These are phyloP conservation scores for Pseudotriccus pelzelni DNA, from an alignment of 2,797 vertebrate genomes.

Conservation along the genomic window DNA sequence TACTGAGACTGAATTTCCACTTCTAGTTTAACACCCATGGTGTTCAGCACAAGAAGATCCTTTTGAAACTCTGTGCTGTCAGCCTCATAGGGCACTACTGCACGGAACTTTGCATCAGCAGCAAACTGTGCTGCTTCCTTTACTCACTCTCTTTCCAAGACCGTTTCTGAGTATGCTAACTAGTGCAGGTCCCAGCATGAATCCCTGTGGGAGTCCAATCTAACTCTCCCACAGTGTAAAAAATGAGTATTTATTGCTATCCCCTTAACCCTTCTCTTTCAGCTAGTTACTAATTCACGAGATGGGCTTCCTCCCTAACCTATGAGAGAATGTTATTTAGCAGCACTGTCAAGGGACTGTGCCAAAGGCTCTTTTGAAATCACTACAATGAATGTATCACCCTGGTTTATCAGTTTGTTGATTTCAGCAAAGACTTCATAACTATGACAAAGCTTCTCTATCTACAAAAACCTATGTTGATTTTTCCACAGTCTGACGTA, in stretches of 20 bases:
- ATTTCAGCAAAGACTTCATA: background rate
- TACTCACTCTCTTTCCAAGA: background rate
- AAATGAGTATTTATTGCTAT: conserved; percentile 30
- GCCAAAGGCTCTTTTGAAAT: conserved; percentile 15
- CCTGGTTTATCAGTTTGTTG: conserved; percentile 7
- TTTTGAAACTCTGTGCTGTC: background rate
- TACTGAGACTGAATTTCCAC: background rate
- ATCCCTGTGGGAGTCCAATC: conserved; percentile 1
- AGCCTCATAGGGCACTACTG: background rate
- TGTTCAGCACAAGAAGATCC: background rate
- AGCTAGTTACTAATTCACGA: background rate
- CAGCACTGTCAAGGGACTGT: background rate
- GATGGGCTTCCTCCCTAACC: background rate
- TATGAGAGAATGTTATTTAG: background rate
- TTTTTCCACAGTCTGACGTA: conserved; percentile 1
- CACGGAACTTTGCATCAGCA: conserved; percentile 2
- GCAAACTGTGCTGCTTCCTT: conserved; percentile 4
- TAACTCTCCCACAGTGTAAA: background rate
- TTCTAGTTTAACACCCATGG: background rate
- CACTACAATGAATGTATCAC: background rate
- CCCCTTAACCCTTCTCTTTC: conserved; percentile 25
- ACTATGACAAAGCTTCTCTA: background rate
- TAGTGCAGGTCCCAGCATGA: conserved; percentile 44
- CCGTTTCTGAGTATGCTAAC: conserved; percentile 38
- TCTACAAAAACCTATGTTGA: background rate